Evolutionary conservation across 2,113 vertebrate genomes (phyloP).

Genomic region (Vulpes ferrilata): DNA sequence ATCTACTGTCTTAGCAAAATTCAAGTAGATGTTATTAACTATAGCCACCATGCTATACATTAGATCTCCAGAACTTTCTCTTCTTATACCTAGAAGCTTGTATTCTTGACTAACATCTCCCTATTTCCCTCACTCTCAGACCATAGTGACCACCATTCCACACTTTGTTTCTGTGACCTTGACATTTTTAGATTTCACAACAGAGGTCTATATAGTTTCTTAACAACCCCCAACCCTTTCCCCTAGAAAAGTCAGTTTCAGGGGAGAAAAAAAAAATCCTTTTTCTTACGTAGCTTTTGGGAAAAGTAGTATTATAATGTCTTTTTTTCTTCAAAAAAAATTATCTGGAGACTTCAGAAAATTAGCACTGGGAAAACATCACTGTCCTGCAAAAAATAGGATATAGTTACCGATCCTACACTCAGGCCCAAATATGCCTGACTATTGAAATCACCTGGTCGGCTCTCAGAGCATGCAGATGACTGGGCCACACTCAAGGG

Average conservation of each 20-base stretch:
- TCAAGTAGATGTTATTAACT: background rate
- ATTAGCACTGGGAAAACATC: conserved; percentile 15
- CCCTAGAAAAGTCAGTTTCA: background rate
- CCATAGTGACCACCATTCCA: background rate
- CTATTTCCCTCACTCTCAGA: background rate
- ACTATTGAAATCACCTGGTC: background rate
- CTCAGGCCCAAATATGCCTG: background rate
- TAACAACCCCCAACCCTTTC: background rate
- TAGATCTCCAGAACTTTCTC: background rate
- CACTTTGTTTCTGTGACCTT: background rate
- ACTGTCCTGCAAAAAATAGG: background rate
- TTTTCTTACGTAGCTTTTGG: background rate
- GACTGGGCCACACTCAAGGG: no score
- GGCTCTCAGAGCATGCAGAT: background rate
- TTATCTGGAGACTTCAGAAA: background rate
- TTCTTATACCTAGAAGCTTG: background rate
- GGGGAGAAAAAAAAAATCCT: background rate
- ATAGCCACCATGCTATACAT: background rate
- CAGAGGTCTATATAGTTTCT: background rate
- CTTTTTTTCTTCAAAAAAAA: conserved; percentile 39
- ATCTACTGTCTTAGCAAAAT: background rate
- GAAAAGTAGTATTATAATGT: background rate
- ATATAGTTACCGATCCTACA: background rate
- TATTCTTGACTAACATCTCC: background rate
- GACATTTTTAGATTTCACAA: background rate